Conservation (phyloP, 2,113 vertebrate species). For the Suncus etruscus region DNA sequence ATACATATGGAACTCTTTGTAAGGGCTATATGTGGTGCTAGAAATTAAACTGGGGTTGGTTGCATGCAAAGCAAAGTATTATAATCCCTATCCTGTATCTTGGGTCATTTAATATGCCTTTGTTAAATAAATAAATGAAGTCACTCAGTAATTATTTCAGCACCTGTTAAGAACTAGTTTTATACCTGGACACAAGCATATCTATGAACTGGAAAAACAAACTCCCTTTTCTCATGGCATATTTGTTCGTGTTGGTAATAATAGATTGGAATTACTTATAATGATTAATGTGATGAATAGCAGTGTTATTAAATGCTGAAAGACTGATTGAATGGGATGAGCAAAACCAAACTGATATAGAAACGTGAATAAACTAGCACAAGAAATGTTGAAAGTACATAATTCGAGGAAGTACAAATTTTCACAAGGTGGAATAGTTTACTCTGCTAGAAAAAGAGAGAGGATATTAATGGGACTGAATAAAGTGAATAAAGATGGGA, state of each 20-base stretch:
- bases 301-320: constrained; percentile 6
- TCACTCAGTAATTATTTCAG: constrained; percentile 12
- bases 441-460: not conserved
- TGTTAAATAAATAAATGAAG: constrained; percentile 51
- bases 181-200: not conserved
- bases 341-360: not conserved
- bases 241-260: not conserved
- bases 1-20: no score
- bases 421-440: not conserved
- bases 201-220: constrained; percentile 1
- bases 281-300: not conserved
- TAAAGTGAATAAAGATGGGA: not conserved
- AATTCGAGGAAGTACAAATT: not conserved
- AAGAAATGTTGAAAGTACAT: not conserved
- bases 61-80: no score
- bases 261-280: constrained; percentile 5
- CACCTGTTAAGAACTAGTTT: not conserved
- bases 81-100: not conserved
- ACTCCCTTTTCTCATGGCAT: not conserved
- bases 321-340: not conserved
- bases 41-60: no score
- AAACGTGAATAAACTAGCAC: not conserved
- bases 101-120: constrained; percentile 8
- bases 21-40: no score
- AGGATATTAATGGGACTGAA: not conserved